Evolutionary conservation across 2,888 invertebrate genomes (phyloP), one percentile per base, ranked within the genome.

Genomic region (Anodontia alba): DNA sequence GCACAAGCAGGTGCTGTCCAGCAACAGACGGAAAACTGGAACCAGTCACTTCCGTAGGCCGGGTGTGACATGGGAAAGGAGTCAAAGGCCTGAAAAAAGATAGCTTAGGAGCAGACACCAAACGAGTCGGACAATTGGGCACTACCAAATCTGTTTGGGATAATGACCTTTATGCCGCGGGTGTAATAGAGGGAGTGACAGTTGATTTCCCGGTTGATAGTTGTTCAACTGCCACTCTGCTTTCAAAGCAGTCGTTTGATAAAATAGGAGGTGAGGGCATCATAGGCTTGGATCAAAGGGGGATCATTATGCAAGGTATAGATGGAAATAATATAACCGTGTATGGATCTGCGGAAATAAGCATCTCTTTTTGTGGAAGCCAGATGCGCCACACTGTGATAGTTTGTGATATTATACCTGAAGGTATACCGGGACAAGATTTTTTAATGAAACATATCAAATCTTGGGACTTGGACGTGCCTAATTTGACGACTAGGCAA

Each of bases 11-110:
- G 23, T 7, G 7, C 57, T 26, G 29, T 26, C 57, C 57, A 23
- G 3, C 29, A 29, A 5, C n/a, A 54, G 51, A 57, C 29, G 76
- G 76, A 23, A 76, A 76, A 76, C 69, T 31, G 31, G 31, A 38
- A 76, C 1, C 69, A 46, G 77, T 72, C 77, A 54, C 49, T 36
- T 72, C 72, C 31, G 33, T 78, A 78, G 73, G 73, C 68, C 78
- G 73, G 49, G 68, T 8, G 43, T 78, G 78, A 69, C 57, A 38
- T 70, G 23, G 0, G 38, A 23, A 23, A 17, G 7, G 1, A 20
- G 23, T n/a, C 43, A 46, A 43, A 54, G 73, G 73, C 78, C 78
- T 73, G 29, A 23, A 26, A 26, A n/a, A 3, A 20, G n/a, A 20
- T 3, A 17, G 49, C 20, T 5, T 17, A 17, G 26, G 51, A 51